Evolutionary conservation across 2,113 vertebrate species (phyloP).

Genomic region (Vireo altiloquus): DNA sequence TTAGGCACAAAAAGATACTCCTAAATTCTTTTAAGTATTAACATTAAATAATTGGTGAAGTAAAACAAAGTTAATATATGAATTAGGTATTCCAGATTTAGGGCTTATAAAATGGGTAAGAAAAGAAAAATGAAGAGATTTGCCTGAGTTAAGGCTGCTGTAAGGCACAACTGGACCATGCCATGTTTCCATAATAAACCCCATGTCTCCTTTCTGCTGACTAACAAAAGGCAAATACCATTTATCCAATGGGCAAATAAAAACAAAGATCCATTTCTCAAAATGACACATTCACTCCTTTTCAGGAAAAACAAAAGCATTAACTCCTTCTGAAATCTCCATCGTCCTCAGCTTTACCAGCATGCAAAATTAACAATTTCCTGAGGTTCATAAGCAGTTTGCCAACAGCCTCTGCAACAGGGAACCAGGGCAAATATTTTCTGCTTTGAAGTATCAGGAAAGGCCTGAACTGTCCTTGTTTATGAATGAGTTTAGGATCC

Average conservation of each 20-base stretch:
- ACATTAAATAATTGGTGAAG: not conserved
- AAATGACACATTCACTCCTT: not conserved
- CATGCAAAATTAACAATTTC: not conserved
- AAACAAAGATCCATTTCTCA: not conserved
- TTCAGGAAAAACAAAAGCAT: not conserved
- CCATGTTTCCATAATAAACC: not conserved
- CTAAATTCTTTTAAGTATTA: not conserved
- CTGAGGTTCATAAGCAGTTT: not conserved
- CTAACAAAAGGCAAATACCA: not conserved
- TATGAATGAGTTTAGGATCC: constrained; percentile 23
- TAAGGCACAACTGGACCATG: not conserved
- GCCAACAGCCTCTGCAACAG: not conserved
- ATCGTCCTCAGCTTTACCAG: not conserved
- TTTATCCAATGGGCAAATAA: not conserved
- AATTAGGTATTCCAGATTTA: not conserved
- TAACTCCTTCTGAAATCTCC: not conserved
- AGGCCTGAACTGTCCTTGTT: not conserved
- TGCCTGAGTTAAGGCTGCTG: not conserved
- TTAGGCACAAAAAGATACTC: not conserved
- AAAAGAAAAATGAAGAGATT: not conserved
- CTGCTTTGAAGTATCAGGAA: not conserved
- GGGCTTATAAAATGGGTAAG: not conserved
- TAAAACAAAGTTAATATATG: not conserved
- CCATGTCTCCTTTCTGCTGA: not conserved
- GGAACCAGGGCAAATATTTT: not conserved